phyloP scores from a whole-genome alignment of 2,888 invertebrate species.

The Leucoma salicis region DNA sequence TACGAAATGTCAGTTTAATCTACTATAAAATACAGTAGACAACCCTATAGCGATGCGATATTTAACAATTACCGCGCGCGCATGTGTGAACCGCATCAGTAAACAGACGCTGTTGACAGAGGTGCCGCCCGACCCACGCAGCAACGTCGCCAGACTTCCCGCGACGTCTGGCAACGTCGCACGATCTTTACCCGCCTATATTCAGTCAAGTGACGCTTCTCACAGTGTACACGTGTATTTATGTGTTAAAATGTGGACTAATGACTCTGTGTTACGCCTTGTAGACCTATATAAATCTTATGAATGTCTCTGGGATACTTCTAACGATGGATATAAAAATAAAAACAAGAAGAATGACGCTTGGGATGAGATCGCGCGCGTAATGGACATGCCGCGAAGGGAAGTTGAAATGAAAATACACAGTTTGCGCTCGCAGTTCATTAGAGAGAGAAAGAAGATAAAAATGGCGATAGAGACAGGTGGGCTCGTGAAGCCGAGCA shows the following conservation, averaged over 20 bases:
- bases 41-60: background rate
- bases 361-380: slow-evolving; percentile 10
- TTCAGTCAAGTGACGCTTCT: background rate
- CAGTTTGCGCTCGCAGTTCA: slow-evolving; percentile 17
- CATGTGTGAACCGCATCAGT: background rate
- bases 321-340: slow-evolving; percentile 10
- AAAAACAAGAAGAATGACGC: slow-evolving; percentile 6
- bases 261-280: background rate
- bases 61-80: background rate
- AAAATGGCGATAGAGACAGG: slow-evolving; percentile 8
- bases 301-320: slow-evolving; percentile 9
- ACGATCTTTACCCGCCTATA: background rate
- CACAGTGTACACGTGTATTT: background rate
- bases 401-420: slow-evolving; percentile 15
- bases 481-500: slow-evolving; percentile 5
- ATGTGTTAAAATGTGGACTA: slow-evolving; percentile 1
- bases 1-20: background rate
- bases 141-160: slow-evolving; percentile 5
- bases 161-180: slow-evolving; percentile 7
- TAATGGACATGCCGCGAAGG: slow-evolving; percentile 11
- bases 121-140: background rate
- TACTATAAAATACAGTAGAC: background rate
- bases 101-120: background rate
- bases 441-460: slow-evolving; percentile 15
- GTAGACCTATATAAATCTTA: slow-evolving; percentile 5